Conservation (phyloP, 1,140 invertebrate genomes). For the Calliphora vicina region DNA sequence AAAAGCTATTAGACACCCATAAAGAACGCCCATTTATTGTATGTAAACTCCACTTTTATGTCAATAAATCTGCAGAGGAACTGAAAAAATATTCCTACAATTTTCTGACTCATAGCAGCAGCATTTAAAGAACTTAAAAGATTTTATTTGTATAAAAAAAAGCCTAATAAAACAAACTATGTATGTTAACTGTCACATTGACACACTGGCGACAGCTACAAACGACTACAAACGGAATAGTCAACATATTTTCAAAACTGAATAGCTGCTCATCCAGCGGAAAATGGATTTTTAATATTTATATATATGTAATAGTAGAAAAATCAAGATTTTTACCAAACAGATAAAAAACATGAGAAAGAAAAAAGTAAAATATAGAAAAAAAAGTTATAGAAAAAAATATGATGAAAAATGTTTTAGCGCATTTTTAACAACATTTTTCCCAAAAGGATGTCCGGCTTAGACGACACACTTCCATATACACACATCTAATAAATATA, state of each 20-base stretch:
- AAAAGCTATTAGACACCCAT: background rate
- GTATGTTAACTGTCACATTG: background rate
- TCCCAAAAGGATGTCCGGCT: slow-evolving; percentile 27
- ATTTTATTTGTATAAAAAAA: background rate
- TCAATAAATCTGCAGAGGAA: background rate
- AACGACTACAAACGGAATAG: background rate
- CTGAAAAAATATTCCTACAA: background rate
- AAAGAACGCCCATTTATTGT: background rate
- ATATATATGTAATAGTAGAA: background rate
- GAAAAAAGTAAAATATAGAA: background rate
- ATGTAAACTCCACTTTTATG: background rate
- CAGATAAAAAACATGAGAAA: slow-evolving; percentile 9
- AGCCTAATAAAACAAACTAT: background rate
- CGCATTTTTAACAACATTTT: slow-evolving; percentile 17
- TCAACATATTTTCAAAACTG: slow-evolving; percentile 22
- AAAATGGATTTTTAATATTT: slow-evolving; percentile 36
- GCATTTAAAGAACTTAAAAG: background rate
- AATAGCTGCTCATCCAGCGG: slow-evolving; percentile 29
- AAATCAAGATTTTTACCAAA: background rate
- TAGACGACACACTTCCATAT: background rate
- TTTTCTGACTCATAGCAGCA: background rate
- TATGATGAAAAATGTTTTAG: slow-evolving; percentile 23
- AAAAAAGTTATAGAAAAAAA: background rate
- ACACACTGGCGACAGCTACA: background rate
- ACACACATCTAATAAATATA: background rate